These are phyloP conservation scores for Dallia pectoralis DNA, from an alignment of 2,797 vertebrate species.

Conservation along the genomic window DNA sequence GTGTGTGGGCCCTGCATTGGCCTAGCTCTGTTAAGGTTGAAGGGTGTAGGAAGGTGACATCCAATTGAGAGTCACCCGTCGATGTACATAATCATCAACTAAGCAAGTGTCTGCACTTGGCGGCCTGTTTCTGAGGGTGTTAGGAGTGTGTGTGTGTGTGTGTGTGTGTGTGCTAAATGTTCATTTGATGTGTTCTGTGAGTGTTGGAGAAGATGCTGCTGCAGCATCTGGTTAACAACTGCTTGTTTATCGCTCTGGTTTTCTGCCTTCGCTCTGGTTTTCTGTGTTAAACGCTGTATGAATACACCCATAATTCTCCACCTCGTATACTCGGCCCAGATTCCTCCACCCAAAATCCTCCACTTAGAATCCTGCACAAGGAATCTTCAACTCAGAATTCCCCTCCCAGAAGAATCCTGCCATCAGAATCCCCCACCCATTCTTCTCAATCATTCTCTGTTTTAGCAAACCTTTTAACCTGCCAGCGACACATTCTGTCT, in stretches of 20 bases:
- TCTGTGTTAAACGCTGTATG: background rate
- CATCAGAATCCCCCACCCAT: no score
- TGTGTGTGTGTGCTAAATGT: slow-evolving; percentile 54
- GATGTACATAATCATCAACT: slow-evolving; percentile 9
- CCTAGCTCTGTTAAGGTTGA: slow-evolving; percentile 8
- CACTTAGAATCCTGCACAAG: no score
- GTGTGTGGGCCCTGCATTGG: background rate
- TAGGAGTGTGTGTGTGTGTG: no score
- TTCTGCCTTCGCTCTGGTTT: background rate
- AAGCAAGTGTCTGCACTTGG: background rate
- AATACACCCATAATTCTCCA: no score
- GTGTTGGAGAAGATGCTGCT: background rate
- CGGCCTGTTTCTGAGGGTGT: background rate
- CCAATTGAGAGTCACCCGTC: slow-evolving; percentile 5
- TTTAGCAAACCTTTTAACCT: slow-evolving; percentile 46
- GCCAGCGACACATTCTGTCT: slow-evolving; percentile 29
- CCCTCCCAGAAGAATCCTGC: no score
- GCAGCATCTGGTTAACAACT: slow-evolving; percentile 11
- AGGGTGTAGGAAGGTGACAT: background rate
- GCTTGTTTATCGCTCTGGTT: slow-evolving; percentile 14
- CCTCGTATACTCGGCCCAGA: no score
- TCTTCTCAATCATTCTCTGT: slow-evolving; percentile 46
- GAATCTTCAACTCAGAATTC: no score
- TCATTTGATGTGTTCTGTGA: background rate
- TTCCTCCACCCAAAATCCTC: no score